Evolutionary conservation across 92 coral and sea anemone species (phyloP).

Genomic region (Siderastrea siderea): DNA sequence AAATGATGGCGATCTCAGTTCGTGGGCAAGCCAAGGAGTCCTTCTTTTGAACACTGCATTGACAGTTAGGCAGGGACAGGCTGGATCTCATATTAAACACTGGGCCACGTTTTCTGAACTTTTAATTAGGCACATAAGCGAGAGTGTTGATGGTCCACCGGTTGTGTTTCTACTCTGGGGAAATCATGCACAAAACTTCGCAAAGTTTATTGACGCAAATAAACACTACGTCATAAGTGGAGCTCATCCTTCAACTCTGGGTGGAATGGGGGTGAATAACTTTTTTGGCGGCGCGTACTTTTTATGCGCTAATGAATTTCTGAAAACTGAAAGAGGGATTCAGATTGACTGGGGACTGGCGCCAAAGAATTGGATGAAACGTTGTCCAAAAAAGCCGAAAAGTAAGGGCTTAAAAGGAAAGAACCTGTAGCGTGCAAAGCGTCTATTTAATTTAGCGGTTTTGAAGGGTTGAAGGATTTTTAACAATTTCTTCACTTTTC

Average conservation of each 20-base stretch:
- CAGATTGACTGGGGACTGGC: neutral
- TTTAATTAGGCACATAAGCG: neutral
- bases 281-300: slow-evolving; percentile 13
- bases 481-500: too few relatives aligned
- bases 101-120: neutral
- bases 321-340: neutral
- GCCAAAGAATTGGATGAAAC: too few relatives aligned
- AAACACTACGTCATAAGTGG: neutral
- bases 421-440: too few relatives aligned
- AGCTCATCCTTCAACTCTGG: slow-evolving; percentile 1
- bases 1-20: neutral
- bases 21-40: neutral
- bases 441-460: too few relatives aligned
- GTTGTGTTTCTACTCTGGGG: slow-evolving; percentile 1
- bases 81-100: neutral
- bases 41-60: neutral
- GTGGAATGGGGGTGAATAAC: neutral
- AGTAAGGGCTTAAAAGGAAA: too few relatives aligned
- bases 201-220: neutral
- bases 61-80: neutral
- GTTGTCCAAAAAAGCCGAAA: too few relatives aligned
- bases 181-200: neutral
- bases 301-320: neutral
- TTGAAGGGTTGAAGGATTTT: too few relatives aligned
- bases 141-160: neutral